phyloP scores from a whole-genome alignment of 1,140 invertebrate genomes.

The Drosophila leontia region DNA sequence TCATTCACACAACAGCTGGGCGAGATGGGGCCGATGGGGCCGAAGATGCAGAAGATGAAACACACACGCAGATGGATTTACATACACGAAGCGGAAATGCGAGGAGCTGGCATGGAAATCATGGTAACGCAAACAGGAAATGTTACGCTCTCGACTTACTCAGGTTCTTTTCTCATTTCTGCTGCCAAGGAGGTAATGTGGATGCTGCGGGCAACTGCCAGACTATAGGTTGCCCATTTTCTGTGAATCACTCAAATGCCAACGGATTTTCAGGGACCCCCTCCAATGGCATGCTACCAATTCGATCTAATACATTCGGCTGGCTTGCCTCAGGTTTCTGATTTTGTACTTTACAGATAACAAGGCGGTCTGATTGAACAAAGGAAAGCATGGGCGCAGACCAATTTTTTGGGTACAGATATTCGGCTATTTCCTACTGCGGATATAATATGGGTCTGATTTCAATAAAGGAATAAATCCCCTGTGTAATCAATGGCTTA shows the following conservation, averaged over 20 bases:
- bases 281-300: slow-evolving; percentile 8
- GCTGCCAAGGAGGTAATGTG: slow-evolving; percentile 46
- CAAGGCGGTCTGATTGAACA: slow-evolving; percentile 16
- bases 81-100: slow-evolving; percentile 16
- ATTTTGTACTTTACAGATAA: slow-evolving; percentile 16
- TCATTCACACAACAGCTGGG: slow-evolving; percentile 42
- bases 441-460: slow-evolving; percentile 1
- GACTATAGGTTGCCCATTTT: slow-evolving; percentile 25
- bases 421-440: not conserved
- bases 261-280: not conserved
- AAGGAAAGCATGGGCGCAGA: slow-evolving; percentile 1
- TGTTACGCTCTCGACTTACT: slow-evolving; percentile 56
- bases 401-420: not conserved
- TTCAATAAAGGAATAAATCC: not conserved
- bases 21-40: not conserved
- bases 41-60: slow-evolving; percentile 17
- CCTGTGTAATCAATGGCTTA: not conserved
- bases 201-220: slow-evolving; percentile 7
- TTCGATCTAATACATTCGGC: slow-evolving; percentile 5
- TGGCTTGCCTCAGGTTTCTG: not conserved
- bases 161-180: slow-evolving; percentile 33
- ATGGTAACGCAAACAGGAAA: slow-evolving; percentile 80
- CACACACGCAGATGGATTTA: slow-evolving; percentile 32
- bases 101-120: slow-evolving; percentile 56
- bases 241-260: slow-evolving; percentile 4